phyloP scores from a whole-genome alignment of 2,797 vertebrate genomes.

The Aulostomus chinensis region DNA sequence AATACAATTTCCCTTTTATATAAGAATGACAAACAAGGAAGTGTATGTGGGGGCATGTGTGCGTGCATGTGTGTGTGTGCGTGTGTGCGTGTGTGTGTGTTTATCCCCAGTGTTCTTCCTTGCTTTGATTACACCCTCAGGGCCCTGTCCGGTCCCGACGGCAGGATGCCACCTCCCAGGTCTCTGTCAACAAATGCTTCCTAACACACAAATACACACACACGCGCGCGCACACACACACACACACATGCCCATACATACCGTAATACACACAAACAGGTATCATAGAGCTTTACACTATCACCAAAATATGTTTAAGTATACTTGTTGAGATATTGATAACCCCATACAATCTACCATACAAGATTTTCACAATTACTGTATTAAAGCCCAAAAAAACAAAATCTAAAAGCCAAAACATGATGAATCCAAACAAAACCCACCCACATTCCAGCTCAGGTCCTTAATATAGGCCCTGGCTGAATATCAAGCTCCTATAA shows the following conservation, averaged over 20 bases:
- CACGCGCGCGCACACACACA: slow-evolving; percentile 26
- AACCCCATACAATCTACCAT: slow-evolving; percentile 1
- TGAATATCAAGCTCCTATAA: slow-evolving; percentile 55
- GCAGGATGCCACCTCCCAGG: slow-evolving; percentile 75
- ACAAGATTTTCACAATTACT: slow-evolving; percentile 25
- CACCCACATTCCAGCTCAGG: slow-evolving; percentile 59
- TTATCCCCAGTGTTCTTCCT: slow-evolving; percentile 68
- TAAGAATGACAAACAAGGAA: slow-evolving; percentile 39
- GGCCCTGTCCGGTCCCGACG: slow-evolving; percentile 62
- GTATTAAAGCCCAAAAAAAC: slow-evolving; percentile 24
- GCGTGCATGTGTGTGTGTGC: slow-evolving; percentile 36
- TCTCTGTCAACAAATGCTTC: slow-evolving; percentile 77
- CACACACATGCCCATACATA: background rate
- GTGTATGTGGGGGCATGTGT: slow-evolving; percentile 20
- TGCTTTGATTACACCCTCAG: slow-evolving; percentile 73
- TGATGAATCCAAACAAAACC: slow-evolving; percentile 46
- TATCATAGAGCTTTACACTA: slow-evolving; percentile 7
- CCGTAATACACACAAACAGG: slow-evolving; percentile 12
- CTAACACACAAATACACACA: slow-evolving; percentile 37
- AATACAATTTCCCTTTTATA: slow-evolving; percentile 50
- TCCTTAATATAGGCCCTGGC: slow-evolving; percentile 55
- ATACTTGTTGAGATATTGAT: slow-evolving; percentile 23
- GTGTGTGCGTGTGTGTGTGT: slow-evolving; percentile 38
- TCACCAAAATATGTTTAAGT: slow-evolving; percentile 13
- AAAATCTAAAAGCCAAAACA: slow-evolving; percentile 46